Evolutionary conservation across 2,888 invertebrate genomes (phyloP).

Genomic region (Erannis defoliaria): DNA sequence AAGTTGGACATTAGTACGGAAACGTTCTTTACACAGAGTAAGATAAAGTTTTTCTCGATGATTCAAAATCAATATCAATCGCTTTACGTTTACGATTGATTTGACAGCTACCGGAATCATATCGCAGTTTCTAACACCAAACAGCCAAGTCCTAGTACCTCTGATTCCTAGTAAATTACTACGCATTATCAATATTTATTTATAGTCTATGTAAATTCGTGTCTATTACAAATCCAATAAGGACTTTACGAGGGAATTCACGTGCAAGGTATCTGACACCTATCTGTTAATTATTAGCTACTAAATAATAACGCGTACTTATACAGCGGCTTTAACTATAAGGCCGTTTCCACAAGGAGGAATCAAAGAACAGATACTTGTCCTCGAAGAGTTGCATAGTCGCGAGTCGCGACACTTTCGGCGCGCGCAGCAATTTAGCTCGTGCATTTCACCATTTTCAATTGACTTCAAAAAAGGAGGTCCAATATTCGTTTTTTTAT

Average conservation of each 20-base stretch:
- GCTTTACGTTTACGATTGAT: no score
- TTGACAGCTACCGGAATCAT: not conserved
- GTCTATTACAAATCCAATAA: constrained; percentile 3
- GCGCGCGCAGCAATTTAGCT: no score
- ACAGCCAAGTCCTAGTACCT: not conserved
- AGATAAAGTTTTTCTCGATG: no score
- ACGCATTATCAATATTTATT: constrained; percentile 8
- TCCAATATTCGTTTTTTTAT: no score
- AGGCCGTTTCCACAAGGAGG: not conserved
- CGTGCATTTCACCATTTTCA: no score
- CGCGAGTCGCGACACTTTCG: no score
- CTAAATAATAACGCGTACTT: constrained; percentile 7
- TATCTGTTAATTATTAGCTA: constrained; percentile 11
- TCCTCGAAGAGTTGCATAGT: not conserved
- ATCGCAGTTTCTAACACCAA: not conserved
- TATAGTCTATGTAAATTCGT: not conserved
- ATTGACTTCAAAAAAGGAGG: no score
- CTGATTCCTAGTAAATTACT: not conserved
- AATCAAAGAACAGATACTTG: not conserved
- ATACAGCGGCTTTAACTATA: not conserved
- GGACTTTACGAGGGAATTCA: constrained; percentile 6
- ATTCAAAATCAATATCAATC: no score
- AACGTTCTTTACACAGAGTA: no score
- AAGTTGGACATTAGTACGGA: no score
- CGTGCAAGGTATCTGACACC: constrained; percentile 11